Evolutionary conservation across 2,113 vertebrate genomes (phyloP).

Genomic region (Gallinago jamesoni): DNA sequence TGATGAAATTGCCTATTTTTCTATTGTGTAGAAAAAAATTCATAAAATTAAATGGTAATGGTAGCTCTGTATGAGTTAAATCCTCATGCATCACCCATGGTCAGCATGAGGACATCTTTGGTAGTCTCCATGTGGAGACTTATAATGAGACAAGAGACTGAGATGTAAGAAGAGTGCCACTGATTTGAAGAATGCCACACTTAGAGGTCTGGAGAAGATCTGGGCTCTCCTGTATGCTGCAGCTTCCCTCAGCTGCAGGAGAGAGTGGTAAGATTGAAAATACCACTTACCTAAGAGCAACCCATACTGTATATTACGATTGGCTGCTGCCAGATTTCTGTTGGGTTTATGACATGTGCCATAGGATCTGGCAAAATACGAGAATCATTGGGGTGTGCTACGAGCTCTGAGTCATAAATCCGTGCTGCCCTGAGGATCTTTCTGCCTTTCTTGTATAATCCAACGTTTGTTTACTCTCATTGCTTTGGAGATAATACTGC

Average conservation of each 20-base stretch:
- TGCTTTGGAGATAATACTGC: slow-evolving; percentile 43
- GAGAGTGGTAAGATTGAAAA: background rate
- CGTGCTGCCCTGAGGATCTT: slow-evolving; percentile 11
- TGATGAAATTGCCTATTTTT: background rate
- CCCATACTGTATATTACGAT: background rate
- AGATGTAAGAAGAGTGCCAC: background rate
- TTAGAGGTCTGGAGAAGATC: background rate
- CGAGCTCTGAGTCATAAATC: slow-evolving; percentile 29
- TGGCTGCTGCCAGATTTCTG: background rate
- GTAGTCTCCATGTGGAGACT: background rate
- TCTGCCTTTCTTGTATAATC: slow-evolving; percentile 55
- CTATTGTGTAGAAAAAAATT: background rate
- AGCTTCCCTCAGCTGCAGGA: background rate
- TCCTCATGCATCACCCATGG: background rate
- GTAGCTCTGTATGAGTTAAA: background rate
- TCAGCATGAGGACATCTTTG: background rate
- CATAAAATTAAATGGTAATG: background rate
- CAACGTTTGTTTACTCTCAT: slow-evolving; percentile 46
- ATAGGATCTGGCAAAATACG: background rate
- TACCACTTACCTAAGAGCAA: background rate
- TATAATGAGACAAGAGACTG: background rate
- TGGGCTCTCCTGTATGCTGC: background rate
- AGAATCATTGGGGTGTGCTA: background rate
- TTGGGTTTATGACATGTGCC: background rate
- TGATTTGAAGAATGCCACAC: background rate